Conservation (phyloP, 1,140 invertebrate genomes). For the Drosophila kurseongensis region DNA sequence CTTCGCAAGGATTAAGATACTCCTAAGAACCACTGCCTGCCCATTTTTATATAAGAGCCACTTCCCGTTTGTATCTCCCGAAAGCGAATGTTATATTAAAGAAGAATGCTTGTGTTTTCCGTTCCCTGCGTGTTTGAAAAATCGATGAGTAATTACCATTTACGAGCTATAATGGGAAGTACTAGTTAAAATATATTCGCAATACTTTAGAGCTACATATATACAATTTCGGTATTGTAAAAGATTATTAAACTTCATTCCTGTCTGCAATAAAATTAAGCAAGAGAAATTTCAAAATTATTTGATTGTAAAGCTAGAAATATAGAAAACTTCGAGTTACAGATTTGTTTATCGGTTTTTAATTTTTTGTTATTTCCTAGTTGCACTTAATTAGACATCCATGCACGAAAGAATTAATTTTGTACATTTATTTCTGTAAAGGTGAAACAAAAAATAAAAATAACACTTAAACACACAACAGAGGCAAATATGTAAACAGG, state of each 20-base stretch:
- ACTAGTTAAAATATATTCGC: neutral
- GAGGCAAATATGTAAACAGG: neutral
- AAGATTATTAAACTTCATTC: neutral
- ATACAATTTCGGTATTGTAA: neutral
- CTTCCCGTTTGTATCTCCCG: slow-evolving; percentile 33
- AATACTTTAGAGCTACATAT: neutral
- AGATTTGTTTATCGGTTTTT: too few relatives aligned
- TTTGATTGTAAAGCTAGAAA: too few relatives aligned
- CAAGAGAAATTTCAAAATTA: neutral
- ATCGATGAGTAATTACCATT: slow-evolving; percentile 34
- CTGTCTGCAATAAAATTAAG: slow-evolving; percentile 3
- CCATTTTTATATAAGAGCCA: slow-evolving; percentile 42
- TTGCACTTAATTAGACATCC: too few relatives aligned
- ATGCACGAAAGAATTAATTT: too few relatives aligned
- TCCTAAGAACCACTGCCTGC: slow-evolving; percentile 35
- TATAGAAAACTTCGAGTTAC: too few relatives aligned
- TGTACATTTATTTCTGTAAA: too few relatives aligned
- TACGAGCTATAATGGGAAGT: neutral
- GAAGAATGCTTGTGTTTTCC: slow-evolving; percentile 24
- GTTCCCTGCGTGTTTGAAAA: slow-evolving; percentile 25
- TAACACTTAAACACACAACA: neutral
- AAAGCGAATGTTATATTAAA: slow-evolving; percentile 56
- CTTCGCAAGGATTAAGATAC: slow-evolving; percentile 92
- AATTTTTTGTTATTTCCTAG: too few relatives aligned
- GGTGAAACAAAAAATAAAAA: neutral